Evolutionary conservation across 2,113 vertebrate genomes (phyloP).

Genomic region (Lanius ludovicianus): DNA sequence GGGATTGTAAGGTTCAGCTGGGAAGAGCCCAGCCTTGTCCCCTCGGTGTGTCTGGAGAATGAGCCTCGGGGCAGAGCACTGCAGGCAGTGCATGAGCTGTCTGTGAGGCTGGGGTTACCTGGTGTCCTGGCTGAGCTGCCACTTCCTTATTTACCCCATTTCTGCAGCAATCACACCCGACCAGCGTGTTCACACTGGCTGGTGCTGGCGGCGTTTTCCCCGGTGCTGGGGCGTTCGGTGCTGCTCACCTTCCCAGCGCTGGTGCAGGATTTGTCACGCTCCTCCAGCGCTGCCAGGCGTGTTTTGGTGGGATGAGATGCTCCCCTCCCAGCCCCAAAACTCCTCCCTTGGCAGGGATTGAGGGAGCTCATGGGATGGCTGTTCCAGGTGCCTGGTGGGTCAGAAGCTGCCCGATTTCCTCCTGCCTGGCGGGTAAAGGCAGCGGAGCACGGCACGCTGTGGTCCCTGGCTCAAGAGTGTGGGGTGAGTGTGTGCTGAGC

Average conservation of each 20-base stretch:
- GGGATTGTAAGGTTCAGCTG: accelerated
- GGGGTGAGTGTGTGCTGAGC: neutral
- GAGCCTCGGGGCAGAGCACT: neutral
- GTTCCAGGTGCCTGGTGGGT: neutral
- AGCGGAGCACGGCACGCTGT: accelerated
- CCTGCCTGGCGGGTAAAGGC: neutral
- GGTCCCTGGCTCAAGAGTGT: no score
- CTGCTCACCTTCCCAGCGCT: neutral
- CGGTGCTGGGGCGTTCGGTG: neutral
- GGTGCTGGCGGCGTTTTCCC: neutral
- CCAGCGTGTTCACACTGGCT: neutral
- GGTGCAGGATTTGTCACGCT: neutral
- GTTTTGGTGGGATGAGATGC: neutral
- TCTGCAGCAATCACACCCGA: neutral
- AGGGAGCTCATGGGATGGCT: accelerated
- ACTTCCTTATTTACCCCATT: neutral
- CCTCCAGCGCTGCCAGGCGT: neutral
- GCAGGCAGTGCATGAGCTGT: neutral
- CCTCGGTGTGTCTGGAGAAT: neutral
- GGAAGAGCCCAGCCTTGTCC: neutral
- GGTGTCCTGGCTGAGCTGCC: neutral
- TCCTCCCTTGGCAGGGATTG: neutral
- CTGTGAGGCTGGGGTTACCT: neutral
- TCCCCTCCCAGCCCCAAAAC: neutral
- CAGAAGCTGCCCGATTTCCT: neutral